Evolutionary conservation across 2,888 invertebrate genomes (phyloP), one percentile per base, ranked within the genome.

Genomic region (Lithodes maja): DNA sequence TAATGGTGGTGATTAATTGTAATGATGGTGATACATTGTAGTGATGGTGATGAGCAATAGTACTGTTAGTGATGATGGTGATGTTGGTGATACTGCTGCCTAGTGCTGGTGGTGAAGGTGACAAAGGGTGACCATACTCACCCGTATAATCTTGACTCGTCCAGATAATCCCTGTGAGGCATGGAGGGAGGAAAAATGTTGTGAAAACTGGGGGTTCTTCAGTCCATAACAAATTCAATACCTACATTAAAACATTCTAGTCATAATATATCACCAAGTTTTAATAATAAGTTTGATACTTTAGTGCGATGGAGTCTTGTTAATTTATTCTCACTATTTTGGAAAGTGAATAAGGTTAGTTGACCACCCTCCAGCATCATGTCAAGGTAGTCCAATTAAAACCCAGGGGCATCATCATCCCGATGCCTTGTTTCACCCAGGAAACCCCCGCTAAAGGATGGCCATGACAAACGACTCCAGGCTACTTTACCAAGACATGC

Each of bases 141-240:
- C 91, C 91, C 91, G 71, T 91, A 91, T 80, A 91, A 75, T 69
- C 90, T 89, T 9, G 90, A 90, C 71, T 91, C 91, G 49, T 91
- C 91, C 17, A 89, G 86, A 83, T 91, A 91, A 71, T 91, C 91
- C 82, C 91, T 91, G 81, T 86, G 90, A 61, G 87, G 85, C 84
- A 83, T 84, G 87, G 83, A 86, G 86, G 85, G 86, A 80, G 88
- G 80, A 90, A 87, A 86, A 80, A 68, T 71, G 54, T 53, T 69
- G 75, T 81, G 87, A 87, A 90, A 85, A 90, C 86, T 83, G 86
- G 89, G 88, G 79, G 88, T 55, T 71, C 84, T 50, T 15, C 61
- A 61, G 33, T 33, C 33, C 61, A 61, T 61, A 61, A 61, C 61
- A 5, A 61, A 33, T 33, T 61, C 61, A 61, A 61, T 12, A 61